Percentiles rank a stretch among this genome's conserved stretches.
Evolutionary conservation across 1,140 invertebrate genomes (phyloP).

Genomic region (Chymomyza costata): DNA sequence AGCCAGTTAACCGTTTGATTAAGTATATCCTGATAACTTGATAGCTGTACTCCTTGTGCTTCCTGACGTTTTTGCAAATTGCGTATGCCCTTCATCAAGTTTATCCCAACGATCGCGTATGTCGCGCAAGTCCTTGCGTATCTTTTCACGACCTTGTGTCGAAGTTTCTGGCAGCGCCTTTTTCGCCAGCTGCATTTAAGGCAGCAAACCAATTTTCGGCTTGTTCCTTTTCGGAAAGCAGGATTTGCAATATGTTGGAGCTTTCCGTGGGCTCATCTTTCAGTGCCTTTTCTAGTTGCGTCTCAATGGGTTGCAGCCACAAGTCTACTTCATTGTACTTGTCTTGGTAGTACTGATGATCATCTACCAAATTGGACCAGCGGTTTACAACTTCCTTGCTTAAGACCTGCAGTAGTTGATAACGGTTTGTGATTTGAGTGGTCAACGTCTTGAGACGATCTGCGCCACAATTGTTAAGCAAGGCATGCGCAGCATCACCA

Average conservation of each 20-base stretch:
- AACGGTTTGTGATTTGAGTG: conserved; percentile 91
- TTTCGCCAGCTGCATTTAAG: conserved; percentile 86
- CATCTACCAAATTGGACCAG: conserved; percentile 89
- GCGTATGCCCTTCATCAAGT: conserved; percentile 85
- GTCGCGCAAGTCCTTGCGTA: conserved; percentile 87
- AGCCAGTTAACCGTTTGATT: conserved; percentile 91
- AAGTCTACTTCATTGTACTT: conserved; percentile 84
- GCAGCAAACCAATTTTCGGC: conserved; percentile 85
- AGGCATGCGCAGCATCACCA: conserved; percentile 90
- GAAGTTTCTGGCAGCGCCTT: conserved; percentile 93
- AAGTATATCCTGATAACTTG: conserved; percentile 89
- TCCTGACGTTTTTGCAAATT: conserved; percentile 90
- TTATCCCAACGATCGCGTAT: conserved; percentile 90
- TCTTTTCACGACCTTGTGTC: conserved; percentile 89
- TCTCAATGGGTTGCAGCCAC: conserved; percentile 87
- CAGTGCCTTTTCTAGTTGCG: conserved; percentile 82
- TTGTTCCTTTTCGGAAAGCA: conserved; percentile 89
- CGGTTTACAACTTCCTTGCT: conserved; percentile 92
- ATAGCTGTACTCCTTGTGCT: conserved; percentile 88
- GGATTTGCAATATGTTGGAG: conserved; percentile 81
- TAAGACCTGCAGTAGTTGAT: conserved; percentile 87
- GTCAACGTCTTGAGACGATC: conserved; percentile 91
- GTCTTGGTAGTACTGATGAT: conserved; percentile 88
- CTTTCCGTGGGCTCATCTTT: conserved; percentile 77
- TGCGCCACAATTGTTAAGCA: conserved; percentile 89